Evolutionary conservation across 2,888 invertebrate species (phyloP).

Genomic region (Cheilosia variabilis): DNA sequence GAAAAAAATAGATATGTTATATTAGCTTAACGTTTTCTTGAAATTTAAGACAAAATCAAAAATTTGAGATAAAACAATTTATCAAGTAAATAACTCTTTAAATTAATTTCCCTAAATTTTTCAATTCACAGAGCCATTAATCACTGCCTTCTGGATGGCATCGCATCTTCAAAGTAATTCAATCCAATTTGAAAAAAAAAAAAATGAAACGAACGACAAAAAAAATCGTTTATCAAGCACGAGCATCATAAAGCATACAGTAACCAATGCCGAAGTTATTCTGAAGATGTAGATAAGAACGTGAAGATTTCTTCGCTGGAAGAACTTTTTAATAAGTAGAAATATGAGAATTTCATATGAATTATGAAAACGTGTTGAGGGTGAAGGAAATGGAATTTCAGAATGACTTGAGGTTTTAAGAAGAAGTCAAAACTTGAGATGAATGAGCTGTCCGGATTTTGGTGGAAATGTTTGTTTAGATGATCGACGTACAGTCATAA

Average conservation of each 20-base stretch:
- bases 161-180: conserved; percentile 38
- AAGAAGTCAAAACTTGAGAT: conserved; percentile 22
- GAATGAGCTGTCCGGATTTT: conserved; percentile 36
- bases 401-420: conserved; percentile 14
- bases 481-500: neutral
- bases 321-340: conserved; percentile 19
- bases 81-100: conserved; percentile 28
- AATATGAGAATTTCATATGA: conserved; percentile 18
- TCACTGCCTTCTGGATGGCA: conserved; percentile 32
- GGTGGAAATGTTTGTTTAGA: conserved; percentile 8
- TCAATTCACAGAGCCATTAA: conserved; percentile 27
- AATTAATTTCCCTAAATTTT: conserved; percentile 28
- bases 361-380: neutral
- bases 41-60: conserved; percentile 10
- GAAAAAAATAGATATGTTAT: conserved; percentile 13
- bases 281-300: conserved; percentile 45
- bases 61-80: conserved; percentile 39
- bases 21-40: neutral
- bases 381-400: conserved; percentile 1
- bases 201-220: conserved; percentile 5
- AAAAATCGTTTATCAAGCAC: conserved; percentile 50
- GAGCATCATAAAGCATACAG: conserved; percentile 46
- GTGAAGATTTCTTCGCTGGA: conserved; percentile 5
- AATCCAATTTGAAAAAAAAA: conserved; percentile 39
- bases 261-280: conserved; percentile 20